phyloP scores from a whole-genome alignment of 1,140 invertebrate species.

The Drosophila hydei region DNA sequence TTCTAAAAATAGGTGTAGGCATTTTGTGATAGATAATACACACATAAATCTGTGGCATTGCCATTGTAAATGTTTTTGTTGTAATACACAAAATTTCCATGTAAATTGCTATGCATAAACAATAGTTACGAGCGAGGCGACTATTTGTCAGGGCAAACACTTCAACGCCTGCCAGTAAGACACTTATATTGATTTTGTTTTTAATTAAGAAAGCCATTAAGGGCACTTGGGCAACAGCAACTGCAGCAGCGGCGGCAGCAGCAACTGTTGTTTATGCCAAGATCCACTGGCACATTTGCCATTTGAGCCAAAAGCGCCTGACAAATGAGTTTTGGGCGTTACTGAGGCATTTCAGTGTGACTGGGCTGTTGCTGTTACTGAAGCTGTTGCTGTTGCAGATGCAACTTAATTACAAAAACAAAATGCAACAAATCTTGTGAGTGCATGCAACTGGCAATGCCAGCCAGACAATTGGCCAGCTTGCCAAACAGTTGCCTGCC shows the following conservation, averaged over 20 bases:
- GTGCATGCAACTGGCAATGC: slow-evolving; percentile 57
- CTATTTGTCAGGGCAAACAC: slow-evolving; percentile 33
- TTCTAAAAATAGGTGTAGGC: background rate
- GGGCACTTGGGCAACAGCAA: slow-evolving; percentile 49
- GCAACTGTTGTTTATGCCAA: slow-evolving; percentile 13
- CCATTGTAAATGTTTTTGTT: background rate
- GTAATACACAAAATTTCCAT: background rate
- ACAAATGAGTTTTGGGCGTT: slow-evolving; percentile 57
- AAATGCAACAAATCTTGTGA: slow-evolving; percentile 57
- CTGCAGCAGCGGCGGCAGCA: background rate
- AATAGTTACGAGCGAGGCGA: slow-evolving; percentile 6
- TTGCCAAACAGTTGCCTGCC: slow-evolving; percentile 37
- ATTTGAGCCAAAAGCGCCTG: slow-evolving; percentile 40
- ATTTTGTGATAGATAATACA: background rate
- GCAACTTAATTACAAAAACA: slow-evolving; percentile 78
- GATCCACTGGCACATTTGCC: slow-evolving; percentile 38
- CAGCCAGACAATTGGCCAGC: slow-evolving; percentile 71
- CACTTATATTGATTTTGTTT: slow-evolving; percentile 73
- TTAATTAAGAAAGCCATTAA: slow-evolving; percentile 80
- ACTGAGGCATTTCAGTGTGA: slow-evolving; percentile 39
- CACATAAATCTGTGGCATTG: background rate
- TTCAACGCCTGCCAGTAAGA: background rate
- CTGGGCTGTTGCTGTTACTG: slow-evolving; percentile 27
- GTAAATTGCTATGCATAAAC: slow-evolving; percentile 7
- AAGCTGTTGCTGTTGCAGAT: slow-evolving; percentile 44